These are phyloP conservation scores for Leguminivora glycinivorella DNA, from an alignment of 1,140 invertebrate genomes.

Conservation along the genomic window DNA sequence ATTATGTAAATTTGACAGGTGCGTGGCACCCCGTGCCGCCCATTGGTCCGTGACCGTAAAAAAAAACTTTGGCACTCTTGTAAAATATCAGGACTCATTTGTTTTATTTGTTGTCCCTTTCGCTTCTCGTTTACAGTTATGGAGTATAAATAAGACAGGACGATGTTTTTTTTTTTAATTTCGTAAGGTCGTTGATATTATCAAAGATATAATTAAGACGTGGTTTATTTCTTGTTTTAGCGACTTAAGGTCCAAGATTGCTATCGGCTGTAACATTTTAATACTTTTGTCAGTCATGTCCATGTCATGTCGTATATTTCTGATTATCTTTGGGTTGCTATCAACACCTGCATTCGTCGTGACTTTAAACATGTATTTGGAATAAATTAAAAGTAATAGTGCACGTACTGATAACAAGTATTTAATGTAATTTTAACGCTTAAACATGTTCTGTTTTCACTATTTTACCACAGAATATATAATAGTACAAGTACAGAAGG, in stretches of 20 bases:
- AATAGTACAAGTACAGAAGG: too few species aligned
- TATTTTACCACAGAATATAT: neutral
- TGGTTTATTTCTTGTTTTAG: slow-evolving; percentile 6
- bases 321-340: neutral
- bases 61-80: neutral
- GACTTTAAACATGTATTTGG: neutral
- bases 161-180: slow-evolving; percentile 5
- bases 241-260: neutral
- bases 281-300: neutral
- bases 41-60: slow-evolving; percentile 4
- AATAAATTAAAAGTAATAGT: neutral
- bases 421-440: too few species aligned
- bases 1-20: slow-evolving; percentile 27
- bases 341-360: neutral
- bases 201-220: neutral
- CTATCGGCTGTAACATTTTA: neutral
- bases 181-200: neutral
- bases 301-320: neutral
- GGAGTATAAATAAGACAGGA: neutral
- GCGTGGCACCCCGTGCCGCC: neutral
- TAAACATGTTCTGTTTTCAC: neutral
- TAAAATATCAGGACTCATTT: neutral
- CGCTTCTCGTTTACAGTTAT: neutral
- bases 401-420: neutral
- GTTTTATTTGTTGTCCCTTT: neutral